A percentile compares a stretch with the other conserved stretches of the same genome.
These are phyloP conservation scores for Calameuta filiformis DNA, from an alignment of 2,888 invertebrate species.

Conservation along the genomic window DNA sequence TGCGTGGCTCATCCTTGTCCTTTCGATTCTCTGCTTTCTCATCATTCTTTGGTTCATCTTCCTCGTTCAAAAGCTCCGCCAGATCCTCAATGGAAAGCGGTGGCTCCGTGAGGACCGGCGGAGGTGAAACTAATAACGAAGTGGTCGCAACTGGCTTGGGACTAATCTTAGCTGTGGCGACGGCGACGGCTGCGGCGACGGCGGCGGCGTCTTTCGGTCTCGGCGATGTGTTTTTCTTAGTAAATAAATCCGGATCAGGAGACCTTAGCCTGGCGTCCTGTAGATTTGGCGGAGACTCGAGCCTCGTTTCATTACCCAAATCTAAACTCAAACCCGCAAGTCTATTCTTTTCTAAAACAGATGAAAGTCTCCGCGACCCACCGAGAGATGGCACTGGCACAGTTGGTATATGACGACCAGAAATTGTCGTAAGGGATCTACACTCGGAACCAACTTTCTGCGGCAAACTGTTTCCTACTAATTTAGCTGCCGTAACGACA, in stretches of 20 bases:
- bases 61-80: constrained; percentile 59
- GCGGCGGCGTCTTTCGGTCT: constrained; percentile 28
- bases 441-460: constrained; percentile 27
- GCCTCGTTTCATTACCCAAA: constrained; percentile 14
- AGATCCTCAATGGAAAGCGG: constrained; percentile 60
- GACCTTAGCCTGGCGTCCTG: constrained; percentile 40
- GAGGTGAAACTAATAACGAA: constrained; percentile 48
- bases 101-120: constrained; percentile 49
- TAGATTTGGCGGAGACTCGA: constrained; percentile 34
- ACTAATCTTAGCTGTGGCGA: constrained; percentile 26
- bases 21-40: constrained; percentile 27
- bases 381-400: constrained; percentile 48
- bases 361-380: constrained; percentile 44
- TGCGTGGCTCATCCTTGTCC: constrained; percentile 3
- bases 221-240: constrained; percentile 34
- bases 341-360: constrained; percentile 42
- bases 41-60: constrained; percentile 52
- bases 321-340: constrained; percentile 27
- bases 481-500: constrained; percentile 28
- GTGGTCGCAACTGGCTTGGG: constrained; percentile 27
- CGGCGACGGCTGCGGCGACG: not conserved
- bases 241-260: constrained; percentile 42
- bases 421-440: constrained; percentile 20
- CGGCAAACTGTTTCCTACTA: constrained; percentile 32
- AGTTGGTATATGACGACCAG: constrained; percentile 45